Conservation (phyloP, 2,888 invertebrate genomes). For the Cheilosia pagana region DNA sequence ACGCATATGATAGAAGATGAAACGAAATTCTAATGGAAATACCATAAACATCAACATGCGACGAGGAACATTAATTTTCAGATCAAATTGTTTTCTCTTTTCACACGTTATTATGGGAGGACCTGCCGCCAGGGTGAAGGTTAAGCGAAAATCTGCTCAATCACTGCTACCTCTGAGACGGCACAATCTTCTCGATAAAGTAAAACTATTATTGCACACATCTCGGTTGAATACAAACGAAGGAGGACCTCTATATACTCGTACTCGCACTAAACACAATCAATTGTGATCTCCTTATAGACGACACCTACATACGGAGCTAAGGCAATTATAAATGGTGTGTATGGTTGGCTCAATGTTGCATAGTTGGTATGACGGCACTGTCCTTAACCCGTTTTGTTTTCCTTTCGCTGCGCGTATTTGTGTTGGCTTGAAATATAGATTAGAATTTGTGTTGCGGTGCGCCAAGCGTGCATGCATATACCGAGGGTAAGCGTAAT, state of each 20-base stretch:
- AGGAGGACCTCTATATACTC: not conserved
- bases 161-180: conserved; percentile 18
- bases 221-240: conserved; percentile 8
- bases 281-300: conserved; percentile 23
- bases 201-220: conserved; percentile 3
- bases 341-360: conserved; percentile 37
- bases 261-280: not conserved
- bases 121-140: no score
- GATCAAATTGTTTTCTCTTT: conserved; percentile 41
- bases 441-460: conserved; percentile 27
- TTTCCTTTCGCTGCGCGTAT: conserved; percentile 38
- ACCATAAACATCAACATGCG: conserved; percentile 30
- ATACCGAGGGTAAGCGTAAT: conserved; percentile 27
- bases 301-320: not conserved
- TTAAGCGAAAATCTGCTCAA: conserved; percentile 18
- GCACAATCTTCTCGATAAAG: not conserved
- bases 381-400: conserved; percentile 66
- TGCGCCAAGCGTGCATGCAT: not conserved
- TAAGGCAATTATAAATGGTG: conserved; percentile 51
- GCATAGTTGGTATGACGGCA: not conserved
- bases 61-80: conserved; percentile 22
- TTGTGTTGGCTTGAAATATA: conserved; percentile 31
- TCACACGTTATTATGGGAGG: not conserved
- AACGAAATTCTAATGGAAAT: conserved; percentile 57
- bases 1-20: conserved; percentile 43